These are phyloP conservation scores for Agonopterix heracliana DNA, from an alignment of 2,888 invertebrate species.

Conservation along the genomic window DNA sequence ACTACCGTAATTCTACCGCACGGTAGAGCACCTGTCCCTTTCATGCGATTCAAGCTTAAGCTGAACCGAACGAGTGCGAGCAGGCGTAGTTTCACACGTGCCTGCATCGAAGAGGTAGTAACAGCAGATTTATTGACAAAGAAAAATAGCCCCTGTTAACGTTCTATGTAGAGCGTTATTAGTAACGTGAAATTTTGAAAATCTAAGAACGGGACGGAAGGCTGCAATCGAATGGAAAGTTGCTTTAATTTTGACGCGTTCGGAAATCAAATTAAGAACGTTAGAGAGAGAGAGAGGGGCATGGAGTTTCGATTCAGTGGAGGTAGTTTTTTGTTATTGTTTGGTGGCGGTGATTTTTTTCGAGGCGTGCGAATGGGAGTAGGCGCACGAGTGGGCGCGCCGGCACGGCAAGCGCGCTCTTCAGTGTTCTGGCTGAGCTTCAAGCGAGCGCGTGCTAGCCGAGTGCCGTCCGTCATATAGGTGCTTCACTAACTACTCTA, in stretches of 20 bases:
- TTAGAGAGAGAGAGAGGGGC: constrained; percentile 72
- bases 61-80: constrained; percentile 72
- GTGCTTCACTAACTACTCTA: constrained; percentile 25
- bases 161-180: constrained; percentile 9
- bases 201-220: constrained; percentile 64
- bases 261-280: constrained; percentile 73
- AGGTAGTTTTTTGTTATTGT: constrained; percentile 71
- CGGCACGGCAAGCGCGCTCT: constrained; percentile 72
- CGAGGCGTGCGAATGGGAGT: constrained; percentile 75
- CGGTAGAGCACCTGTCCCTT: constrained; percentile 75
- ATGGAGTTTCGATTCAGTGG: constrained; percentile 53
- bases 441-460: constrained; percentile 68
- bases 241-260: constrained; percentile 72
- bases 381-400: constrained; percentile 74
- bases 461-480: constrained; percentile 43
- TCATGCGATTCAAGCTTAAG: constrained; percentile 71
- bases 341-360: constrained; percentile 69
- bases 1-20: constrained; percentile 72
- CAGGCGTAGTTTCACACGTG: constrained; percentile 63
- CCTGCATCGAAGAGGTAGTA: constrained; percentile 32
- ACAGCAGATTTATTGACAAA: constrained; percentile 8
- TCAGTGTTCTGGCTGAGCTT: constrained; percentile 76
- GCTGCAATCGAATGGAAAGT: constrained; percentile 64
- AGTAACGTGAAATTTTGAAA: constrained; percentile 23
- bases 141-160: constrained; percentile 25